Evolutionary conservation across 1,140 invertebrate genomes (phyloP), one percentile per base, ranked within the genome.

Genomic region (Mactra quadrangularis): DNA sequence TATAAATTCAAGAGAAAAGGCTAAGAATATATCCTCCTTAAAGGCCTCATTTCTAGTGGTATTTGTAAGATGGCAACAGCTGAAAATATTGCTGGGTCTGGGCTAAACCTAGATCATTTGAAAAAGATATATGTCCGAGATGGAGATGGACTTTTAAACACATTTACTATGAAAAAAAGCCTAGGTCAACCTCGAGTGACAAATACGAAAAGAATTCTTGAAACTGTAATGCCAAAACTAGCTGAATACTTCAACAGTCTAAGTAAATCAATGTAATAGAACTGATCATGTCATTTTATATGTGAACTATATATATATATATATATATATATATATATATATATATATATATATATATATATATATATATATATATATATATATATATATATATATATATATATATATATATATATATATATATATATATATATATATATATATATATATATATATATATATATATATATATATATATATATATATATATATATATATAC

Each of bases 181-280:
- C 22, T 17, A 45, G 60, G 60, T 35, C 60, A 64, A 33, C 60
- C 31, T 19, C 33, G 60, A 38, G 60, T 64, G 2, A 64, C 60
- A 35, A 64, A 64, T 64, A 3, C 60, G 15, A 38, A 15, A 35
- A 64, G 60, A 33, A 35, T 33, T 4, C 19, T 64, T 3, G 33
- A 64, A 35, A 27, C 29, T 35, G 33, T 64, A 1, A 45, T 64
- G 13, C 60, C 60, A 11, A 64, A 45, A 64, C 29, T 64, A 2
- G 31, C 29, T 9, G 60, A 64, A n/a, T 38, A 19, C 19, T 64
- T 64, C 60, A 41, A 41, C n/a, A n/a, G n/a, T n/a, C n/a, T n/a
- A n/a, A n/a, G n/a, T n/a, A n/a, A n/a, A n/a, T n/a, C n/a, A n/a
- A n/a, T n/a, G n/a, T n/a, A n/a, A n/a, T n/a, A n/a, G n/a, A n/a